Percentiles rank a stretch among this genome's conserved stretches.
Evolutionary conservation across 1,140 invertebrate genomes (phyloP).

Genomic region (Streblospio benedicti): DNA sequence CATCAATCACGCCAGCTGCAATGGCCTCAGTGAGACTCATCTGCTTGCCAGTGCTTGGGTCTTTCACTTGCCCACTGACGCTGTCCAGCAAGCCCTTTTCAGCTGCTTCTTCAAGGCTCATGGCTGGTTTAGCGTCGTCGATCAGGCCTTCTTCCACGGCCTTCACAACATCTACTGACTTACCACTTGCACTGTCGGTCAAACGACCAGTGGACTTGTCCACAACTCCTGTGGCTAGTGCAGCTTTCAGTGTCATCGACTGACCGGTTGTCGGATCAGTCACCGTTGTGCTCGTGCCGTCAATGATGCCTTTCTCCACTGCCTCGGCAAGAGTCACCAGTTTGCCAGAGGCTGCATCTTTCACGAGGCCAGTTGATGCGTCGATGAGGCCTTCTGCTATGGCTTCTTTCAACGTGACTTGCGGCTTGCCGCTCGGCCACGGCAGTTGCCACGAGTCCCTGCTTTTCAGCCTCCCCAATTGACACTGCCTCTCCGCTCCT

Average conservation of each 20-base stretch:
- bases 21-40: slow-evolving; percentile 66
- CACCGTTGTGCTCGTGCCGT: slow-evolving; percentile 51
- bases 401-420: slow-evolving; percentile 51
- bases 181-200: too few relatives aligned
- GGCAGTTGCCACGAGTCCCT: slow-evolving; percentile 60
- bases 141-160: too few relatives aligned
- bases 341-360: slow-evolving; percentile 23
- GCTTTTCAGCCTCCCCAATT: slow-evolving; percentile 61
- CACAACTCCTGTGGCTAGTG: slow-evolving; percentile 79
- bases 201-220: slow-evolving; percentile 71
- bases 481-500: slow-evolving; percentile 54
- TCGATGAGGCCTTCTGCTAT: slow-evolving; percentile 60
- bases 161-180: slow-evolving; percentile 51
- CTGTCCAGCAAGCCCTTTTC: slow-evolving; percentile 59
- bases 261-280: slow-evolving; percentile 62
- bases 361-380: slow-evolving; percentile 56
- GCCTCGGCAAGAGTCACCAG: slow-evolving; percentile 68
- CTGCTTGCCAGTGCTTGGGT: slow-evolving; percentile 67
- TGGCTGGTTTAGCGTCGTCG: slow-evolving; percentile 55
- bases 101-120: slow-evolving; percentile 64
- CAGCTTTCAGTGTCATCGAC: slow-evolving; percentile 56
- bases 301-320: slow-evolving; percentile 69
- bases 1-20: slow-evolving; percentile 60
- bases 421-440: slow-evolving; percentile 57
- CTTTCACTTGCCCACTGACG: slow-evolving; percentile 67